phyloP scores from a whole-genome alignment of 2,888 invertebrate genomes.

The Tiliacea aurago region DNA sequence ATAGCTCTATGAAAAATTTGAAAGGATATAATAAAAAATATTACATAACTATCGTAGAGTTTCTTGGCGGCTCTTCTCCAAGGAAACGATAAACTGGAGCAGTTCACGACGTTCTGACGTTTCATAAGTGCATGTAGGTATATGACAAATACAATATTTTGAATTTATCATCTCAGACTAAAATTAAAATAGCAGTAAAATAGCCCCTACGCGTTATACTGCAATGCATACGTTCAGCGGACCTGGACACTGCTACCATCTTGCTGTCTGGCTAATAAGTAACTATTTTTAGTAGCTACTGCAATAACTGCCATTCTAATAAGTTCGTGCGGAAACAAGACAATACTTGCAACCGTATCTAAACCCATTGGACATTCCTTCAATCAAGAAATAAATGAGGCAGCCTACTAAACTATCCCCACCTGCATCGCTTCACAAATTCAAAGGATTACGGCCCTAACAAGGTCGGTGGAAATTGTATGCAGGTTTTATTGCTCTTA shows the following conservation, averaged over 20 bases:
- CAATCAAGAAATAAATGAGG: conserved; percentile 13
- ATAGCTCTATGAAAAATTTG: neutral
- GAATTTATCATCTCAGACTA: too few species aligned
- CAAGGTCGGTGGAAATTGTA: conserved; percentile 69
- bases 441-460: conserved; percentile 52
- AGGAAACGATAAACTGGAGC: too few species aligned
- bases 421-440: conserved; percentile 37
- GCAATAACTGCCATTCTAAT: neutral
- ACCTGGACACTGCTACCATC: neutral
- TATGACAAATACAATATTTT: too few species aligned
- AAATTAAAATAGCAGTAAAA: neutral
- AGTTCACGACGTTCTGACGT: too few species aligned
- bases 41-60: too few species aligned
- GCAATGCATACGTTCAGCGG: neutral
- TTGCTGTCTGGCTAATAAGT: neutral
- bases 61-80: too few species aligned
- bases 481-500: conserved; percentile 72
- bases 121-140: too few species aligned
- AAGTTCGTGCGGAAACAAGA: neutral
- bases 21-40: too few species aligned
- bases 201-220: neutral
- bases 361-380: neutral
- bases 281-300: neutral
- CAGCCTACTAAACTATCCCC: neutral
- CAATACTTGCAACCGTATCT: neutral